Evolutionary conservation across 35 echinoderm and acorn worm species (phyloP).

Genomic region (Antedon bifida): DNA sequence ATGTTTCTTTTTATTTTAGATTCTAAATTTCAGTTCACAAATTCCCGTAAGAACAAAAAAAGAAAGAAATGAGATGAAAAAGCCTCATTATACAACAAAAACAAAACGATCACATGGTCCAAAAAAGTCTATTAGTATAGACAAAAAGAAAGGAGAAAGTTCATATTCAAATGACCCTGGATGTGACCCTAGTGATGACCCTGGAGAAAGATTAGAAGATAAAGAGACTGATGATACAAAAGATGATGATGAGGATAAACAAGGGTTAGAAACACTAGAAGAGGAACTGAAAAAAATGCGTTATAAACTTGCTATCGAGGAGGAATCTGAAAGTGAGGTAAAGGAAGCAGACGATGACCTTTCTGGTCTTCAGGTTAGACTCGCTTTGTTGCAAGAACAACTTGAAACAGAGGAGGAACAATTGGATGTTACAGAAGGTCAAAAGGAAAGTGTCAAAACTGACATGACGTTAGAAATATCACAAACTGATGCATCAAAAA

Average conservation of each 20-base stretch:
- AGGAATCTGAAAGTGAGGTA: no score
- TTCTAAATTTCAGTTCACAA: neutral
- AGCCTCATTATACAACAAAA: neutral
- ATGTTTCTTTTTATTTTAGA: neutral
- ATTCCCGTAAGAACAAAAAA: neutral
- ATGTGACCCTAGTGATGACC: no score
- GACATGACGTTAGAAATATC: neutral
- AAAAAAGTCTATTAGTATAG: neutral
- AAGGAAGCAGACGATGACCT: neutral
- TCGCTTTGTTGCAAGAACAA: neutral
- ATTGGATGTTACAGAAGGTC: neutral
- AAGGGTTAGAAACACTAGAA: no score
- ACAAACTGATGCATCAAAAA: neutral
- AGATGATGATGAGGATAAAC: neutral
- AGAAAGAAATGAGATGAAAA: neutral
- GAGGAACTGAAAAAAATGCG: no score
- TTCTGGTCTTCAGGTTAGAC: neutral
- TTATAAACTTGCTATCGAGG: no score
- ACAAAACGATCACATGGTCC: neutral
- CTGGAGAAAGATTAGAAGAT: neutral
- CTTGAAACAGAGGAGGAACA: neutral
- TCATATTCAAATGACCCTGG: neutral
- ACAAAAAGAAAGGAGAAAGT: neutral
- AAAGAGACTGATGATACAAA: neutral
- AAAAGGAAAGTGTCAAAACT: neutral